These are phyloP conservation scores for Macropis europaea DNA, from an alignment of 2,888 invertebrate genomes.

Conservation along the genomic window DNA sequence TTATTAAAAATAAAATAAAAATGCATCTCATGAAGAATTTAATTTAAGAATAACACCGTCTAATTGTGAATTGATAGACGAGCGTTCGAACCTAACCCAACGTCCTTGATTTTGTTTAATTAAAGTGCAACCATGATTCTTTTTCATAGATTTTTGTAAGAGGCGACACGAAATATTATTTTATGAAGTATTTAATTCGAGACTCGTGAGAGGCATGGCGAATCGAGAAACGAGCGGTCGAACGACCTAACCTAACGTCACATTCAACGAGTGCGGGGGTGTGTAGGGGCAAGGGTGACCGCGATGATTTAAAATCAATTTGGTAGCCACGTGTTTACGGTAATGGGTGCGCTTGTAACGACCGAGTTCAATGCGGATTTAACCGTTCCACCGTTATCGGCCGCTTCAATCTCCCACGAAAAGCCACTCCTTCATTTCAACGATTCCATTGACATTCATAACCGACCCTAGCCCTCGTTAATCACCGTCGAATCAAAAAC, in stretches of 20 bases:
- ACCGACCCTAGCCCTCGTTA: slow-evolving; percentile 28
- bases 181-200: too few relatives aligned
- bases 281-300: background rate
- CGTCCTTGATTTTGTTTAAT: too few relatives aligned
- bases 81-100: too few relatives aligned
- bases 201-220: too few relatives aligned
- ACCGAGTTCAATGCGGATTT: slow-evolving; percentile 51
- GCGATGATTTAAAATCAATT: slow-evolving; percentile 62
- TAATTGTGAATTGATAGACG: too few relatives aligned
- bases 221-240: slow-evolving; percentile 9
- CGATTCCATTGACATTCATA: slow-evolving; percentile 60
- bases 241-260: slow-evolving; percentile 22
- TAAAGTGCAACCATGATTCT: too few relatives aligned
- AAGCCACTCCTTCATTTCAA: slow-evolving; percentile 29
- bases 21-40: too few relatives aligned
- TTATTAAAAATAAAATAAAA: too few relatives aligned
- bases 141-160: too few relatives aligned
- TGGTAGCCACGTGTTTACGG: slow-evolving; percentile 59
- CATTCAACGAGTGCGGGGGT: slow-evolving; percentile 7
- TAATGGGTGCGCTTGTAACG: slow-evolving; percentile 56
- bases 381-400: slow-evolving; percentile 41
- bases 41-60: too few relatives aligned
- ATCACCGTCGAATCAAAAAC: slow-evolving; percentile 33
- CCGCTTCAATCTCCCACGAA: slow-evolving; percentile 28
- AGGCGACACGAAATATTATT: too few relatives aligned